Base-by-base conservation (phyloP, 2,113 vertebrate species). In the Phyllopteryx taeniolatus region DNA sequence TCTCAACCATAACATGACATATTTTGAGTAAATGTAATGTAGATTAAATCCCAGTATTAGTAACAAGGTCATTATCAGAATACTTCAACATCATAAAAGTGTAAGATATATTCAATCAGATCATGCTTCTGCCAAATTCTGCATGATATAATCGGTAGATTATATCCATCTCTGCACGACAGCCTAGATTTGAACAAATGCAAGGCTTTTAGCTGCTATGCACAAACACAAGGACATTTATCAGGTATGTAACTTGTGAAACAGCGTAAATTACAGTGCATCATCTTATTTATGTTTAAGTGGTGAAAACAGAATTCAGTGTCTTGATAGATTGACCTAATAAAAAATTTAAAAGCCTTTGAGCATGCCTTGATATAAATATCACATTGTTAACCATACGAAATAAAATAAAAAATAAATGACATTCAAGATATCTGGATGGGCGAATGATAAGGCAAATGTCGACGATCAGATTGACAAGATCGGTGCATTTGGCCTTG, bases 401-500 rank as follows among this genome's bases (percentile, higher is more conserved):
- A 11, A 63, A 63, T 35, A 8, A 1, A 27, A 27, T 1, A 27
- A 27, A 39, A 33, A 61, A 59, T 19, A 63, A 44, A 10, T 47
- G 6, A 42, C 3, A 63, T 63, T 33, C 70, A 33, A 63, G 47
- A 20, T 43, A 75, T 72, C 46, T 2, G 20, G 42, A 46, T 56
- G 14, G 53, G 22, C 43, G 67, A 68, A 2, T 71, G 47, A 22
- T 68, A 62, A 47, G 79, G 64, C 68, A 72, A 81, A 74, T 13
- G 69, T 61, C 71, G 54, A 39, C 70, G 42, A 78, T 63, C 51
- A 44, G 68, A 79, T 79, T 76, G 78, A 78, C 79, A 46, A 64
- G 43, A 80, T 81, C 65, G 61, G 63, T 75, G 35, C 61, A 68
- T 79, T 77, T 80, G 86, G 77, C 84, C 78, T 77, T 74, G 70